A percentile compares a stretch with the other conserved stretches of the same genome.
Conservation (phyloP, 2,797 vertebrate species). For the Syngnathus rostellatus region DNA sequence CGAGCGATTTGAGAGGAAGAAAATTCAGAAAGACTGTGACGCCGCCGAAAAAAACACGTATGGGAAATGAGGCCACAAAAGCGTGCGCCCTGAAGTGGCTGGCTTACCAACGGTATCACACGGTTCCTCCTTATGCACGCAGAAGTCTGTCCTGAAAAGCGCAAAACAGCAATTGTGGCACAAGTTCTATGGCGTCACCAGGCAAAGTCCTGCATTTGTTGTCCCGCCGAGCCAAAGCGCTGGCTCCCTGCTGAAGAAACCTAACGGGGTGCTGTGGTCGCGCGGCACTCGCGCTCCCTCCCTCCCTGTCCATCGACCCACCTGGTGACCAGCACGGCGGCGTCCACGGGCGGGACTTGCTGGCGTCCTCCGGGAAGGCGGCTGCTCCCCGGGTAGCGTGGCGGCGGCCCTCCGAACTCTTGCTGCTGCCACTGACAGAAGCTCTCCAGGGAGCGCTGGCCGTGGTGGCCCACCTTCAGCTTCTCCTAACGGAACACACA, state of each 20-base stretch:
- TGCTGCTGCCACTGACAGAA: constrained; percentile 97
- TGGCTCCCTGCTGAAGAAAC: too few relatives aligned
- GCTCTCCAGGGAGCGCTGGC: constrained; percentile 88
- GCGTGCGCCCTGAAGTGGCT: too few relatives aligned
- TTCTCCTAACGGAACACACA: constrained; percentile 64
- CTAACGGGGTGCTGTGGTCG: too few relatives aligned
- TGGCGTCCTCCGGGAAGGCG: constrained; percentile 84
- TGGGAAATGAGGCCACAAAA: too few relatives aligned
- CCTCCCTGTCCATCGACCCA: constrained; percentile 27
- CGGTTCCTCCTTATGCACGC: constrained; percentile 94
- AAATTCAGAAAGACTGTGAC: too few relatives aligned
- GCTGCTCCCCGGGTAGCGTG: constrained; percentile 84
- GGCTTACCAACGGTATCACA: constrained; percentile 99
- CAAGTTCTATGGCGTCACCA: too few relatives aligned
- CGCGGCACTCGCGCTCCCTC: too few relatives aligned
- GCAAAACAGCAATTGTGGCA: constrained; percentile 6
- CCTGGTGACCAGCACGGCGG: constrained; percentile 94
- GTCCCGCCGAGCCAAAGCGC: too few relatives aligned
- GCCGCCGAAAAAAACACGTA: too few relatives aligned
- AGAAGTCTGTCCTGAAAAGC: constrained; percentile 92
- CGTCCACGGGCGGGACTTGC: constrained; percentile 80
- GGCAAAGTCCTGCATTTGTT: too few relatives aligned
- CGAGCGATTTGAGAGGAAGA: neutral
- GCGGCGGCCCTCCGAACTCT: constrained; percentile 77
- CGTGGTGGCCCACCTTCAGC: constrained; percentile 87